Evolutionary conservation across 2,888 invertebrate genomes (phyloP).

Genomic region (Melolontha melolontha): DNA sequence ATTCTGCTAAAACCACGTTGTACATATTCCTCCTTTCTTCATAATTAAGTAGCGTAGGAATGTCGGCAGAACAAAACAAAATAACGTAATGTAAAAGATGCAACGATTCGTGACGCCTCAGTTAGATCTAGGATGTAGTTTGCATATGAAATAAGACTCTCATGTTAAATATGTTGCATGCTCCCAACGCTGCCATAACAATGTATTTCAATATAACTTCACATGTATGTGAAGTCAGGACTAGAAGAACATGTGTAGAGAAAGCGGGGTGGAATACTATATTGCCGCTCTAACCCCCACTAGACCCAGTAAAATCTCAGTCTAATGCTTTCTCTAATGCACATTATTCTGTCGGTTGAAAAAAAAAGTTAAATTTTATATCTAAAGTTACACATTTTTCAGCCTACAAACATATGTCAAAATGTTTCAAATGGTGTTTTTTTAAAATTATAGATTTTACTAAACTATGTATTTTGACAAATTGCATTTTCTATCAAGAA

Average conservation of each 20-base stretch:
- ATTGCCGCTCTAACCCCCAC: slow-evolving; percentile 40
- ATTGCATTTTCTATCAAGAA: too few relatives aligned
- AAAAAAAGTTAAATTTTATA: not conserved
- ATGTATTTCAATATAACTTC: slow-evolving; percentile 60
- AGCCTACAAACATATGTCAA: too few relatives aligned
- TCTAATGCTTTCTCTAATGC: slow-evolving; percentile 55
- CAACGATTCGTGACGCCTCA: slow-evolving; percentile 46
- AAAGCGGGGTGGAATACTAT: slow-evolving; percentile 39
- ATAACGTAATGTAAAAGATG: slow-evolving; percentile 47
- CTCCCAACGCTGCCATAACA: slow-evolving; percentile 61
- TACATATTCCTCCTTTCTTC: slow-evolving; percentile 40
- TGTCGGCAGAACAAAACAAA: slow-evolving; percentile 40
- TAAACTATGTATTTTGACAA: too few relatives aligned
- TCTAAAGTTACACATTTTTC: not conserved
- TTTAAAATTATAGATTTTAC: too few relatives aligned
- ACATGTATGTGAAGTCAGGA: slow-evolving; percentile 58
- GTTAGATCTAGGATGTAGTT: slow-evolving; percentile 50
- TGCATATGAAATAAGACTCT: slow-evolving; percentile 57
- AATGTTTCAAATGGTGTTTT: too few relatives aligned
- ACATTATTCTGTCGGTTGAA: slow-evolving; percentile 48
- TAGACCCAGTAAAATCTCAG: slow-evolving; percentile 54
- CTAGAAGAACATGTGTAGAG: slow-evolving; percentile 56
- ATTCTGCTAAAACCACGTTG: slow-evolving; percentile 29
- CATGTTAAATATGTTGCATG: slow-evolving; percentile 60
- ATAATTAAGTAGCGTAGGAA: slow-evolving; percentile 46